Evolutionary conservation across 2,888 invertebrate species (phyloP), one percentile per base, ranked within the genome.

Genomic region (Clusia tigrina): DNA sequence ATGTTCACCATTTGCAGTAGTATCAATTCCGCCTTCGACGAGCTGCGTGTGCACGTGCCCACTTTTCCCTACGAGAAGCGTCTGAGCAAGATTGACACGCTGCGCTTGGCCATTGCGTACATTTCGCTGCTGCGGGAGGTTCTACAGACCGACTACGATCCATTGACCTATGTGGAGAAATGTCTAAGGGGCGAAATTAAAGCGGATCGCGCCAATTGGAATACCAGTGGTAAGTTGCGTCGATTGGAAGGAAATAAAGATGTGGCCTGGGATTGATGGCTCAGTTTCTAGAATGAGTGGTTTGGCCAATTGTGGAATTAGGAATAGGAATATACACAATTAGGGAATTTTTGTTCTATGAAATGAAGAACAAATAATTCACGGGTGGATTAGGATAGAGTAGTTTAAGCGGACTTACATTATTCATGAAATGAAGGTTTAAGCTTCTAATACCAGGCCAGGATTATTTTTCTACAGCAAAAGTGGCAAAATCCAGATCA

Each of bases 1-100:
- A n/a, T n/a, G n/a, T n/a, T n/a, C n/a, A n/a, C n/a, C n/a, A 37
- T 64, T 64, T 90, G 88, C 90, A 94, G 94, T 91, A 98, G 96
- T 90, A 98, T 98, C 88, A 96, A 96, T 90, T 95, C 95, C 85
- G 98, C 97, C 84, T 98, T 98, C 89, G 97, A 98, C 87, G 97
- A 97, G 85, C 90, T 99, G 79, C 89, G 98, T 61, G 92, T 94
- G 73, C 97, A 97, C 86, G 98, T 99, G 74, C 99, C 99, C 56
- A 99, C 98, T 66, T 99, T 99, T 85, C 98, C 98, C 0, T 99
- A 97, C 83, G 99, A 99, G 86, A 98, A 98, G 83, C 87, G 98
- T 23, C 88, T 99, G 37, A 98, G 97, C 78, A 99, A 99, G 86
- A 99, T 99, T 77, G 99, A 99, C 86, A 98, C 99, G 0, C 87